phyloP scores from a whole-genome alignment of 2,113 vertebrate species.

The Gila orcuttii region DNA sequence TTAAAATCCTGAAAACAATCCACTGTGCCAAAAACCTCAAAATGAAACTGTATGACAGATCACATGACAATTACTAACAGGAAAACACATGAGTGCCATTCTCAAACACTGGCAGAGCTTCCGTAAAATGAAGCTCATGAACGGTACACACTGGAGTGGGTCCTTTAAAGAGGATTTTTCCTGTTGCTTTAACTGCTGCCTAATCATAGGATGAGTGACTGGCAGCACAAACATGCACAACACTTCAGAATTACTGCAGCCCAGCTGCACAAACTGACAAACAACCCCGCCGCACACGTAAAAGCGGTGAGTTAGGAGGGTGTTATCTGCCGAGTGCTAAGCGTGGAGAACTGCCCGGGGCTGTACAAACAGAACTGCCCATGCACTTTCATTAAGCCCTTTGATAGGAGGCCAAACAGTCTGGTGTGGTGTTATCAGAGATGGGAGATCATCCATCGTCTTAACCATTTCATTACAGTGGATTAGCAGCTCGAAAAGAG shows the following conservation, averaged over 20 bases:
- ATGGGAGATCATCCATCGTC: conserved; percentile 45
- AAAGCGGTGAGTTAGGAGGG: neutral
- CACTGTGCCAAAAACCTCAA: neutral
- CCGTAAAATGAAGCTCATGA: conserved; percentile 22
- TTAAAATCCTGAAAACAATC: neutral
- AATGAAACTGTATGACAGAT: neutral
- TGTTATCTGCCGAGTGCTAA: conserved; percentile 29
- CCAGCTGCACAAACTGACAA: conserved; percentile 30
- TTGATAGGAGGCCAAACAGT: conserved; percentile 55
- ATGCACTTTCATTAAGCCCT: conserved; percentile 53
- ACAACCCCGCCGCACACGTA: neutral
- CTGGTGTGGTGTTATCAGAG: conserved; percentile 55
- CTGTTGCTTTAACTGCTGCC: conserved; percentile 29
- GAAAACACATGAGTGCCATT: neutral
- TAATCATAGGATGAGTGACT: conserved; percentile 17
- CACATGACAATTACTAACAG: neutral
- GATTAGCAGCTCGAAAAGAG: conserved; percentile 36
- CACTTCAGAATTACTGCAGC: conserved; percentile 20
- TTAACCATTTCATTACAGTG: conserved; percentile 49
- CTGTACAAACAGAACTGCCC: conserved; percentile 44
- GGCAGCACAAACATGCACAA: conserved; percentile 42
- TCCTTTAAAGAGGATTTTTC: conserved; percentile 26
- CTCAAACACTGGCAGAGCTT: conserved; percentile 44
- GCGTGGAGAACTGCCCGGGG: conserved; percentile 30
- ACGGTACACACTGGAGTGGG: conserved; percentile 19